Conservation (phyloP, 2,797 vertebrate species). For the Pipistrellus kuhlii region DNA sequence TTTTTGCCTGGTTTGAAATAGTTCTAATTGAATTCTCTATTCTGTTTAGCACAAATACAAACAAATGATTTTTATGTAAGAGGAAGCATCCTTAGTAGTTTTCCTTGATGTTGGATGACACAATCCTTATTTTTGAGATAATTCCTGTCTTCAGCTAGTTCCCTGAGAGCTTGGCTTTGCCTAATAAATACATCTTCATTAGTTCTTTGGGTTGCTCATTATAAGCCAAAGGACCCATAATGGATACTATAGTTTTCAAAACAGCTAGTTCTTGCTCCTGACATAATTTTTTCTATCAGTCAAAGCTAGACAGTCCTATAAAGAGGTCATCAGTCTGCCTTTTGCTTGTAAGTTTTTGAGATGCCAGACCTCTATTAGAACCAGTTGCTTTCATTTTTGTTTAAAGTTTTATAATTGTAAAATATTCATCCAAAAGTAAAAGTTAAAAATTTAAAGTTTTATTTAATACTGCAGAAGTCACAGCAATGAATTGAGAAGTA, state of each 20-base stretch:
- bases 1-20: conserved; percentile 6
- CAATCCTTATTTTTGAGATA: not conserved
- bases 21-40: not conserved
- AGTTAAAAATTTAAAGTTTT: conserved; percentile 8
- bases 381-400: not conserved
- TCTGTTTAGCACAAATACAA: not conserved
- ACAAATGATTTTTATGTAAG: not conserved
- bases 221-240: not conserved
- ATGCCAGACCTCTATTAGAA: not conserved
- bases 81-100: not conserved
- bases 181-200: not conserved
- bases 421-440: not conserved
- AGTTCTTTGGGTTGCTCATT: not conserved
- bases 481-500: not conserved
- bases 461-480: not conserved
- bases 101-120: not conserved
- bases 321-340: not conserved
- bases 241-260: not conserved
- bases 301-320: not conserved
- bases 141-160: not conserved
- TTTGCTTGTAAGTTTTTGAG: not conserved
- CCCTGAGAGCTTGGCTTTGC: not conserved
- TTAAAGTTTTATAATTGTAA: not conserved
- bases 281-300: not conserved
- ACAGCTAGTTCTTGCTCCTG: not conserved